phyloP scores from a whole-genome alignment of 2,888 invertebrate species.

The Euplexia lucipara region DNA sequence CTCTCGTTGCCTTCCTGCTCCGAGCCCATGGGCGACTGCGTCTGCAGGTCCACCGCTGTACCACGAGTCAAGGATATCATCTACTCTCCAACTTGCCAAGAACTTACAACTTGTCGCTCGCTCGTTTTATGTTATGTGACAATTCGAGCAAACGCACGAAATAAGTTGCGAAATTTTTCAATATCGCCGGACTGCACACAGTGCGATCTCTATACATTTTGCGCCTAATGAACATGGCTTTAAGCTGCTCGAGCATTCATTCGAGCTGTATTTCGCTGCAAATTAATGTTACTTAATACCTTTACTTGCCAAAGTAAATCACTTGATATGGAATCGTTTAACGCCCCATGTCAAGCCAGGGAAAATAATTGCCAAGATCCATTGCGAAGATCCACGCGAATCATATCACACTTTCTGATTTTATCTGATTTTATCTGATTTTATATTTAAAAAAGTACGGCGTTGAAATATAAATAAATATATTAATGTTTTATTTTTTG shows the following conservation, averaged over 20 bases:
- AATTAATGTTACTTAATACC: too few relatives aligned
- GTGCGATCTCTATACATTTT: not conserved
- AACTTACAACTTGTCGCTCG: not conserved
- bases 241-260: not conserved
- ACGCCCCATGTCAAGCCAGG: not conserved
- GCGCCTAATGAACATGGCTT: not conserved
- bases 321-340: not conserved
- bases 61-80: constrained; percentile 77
- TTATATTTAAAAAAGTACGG: too few relatives aligned
- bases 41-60: constrained; percentile 95
- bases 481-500: too few relatives aligned
- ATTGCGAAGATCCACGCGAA: too few relatives aligned
- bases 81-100: not conserved
- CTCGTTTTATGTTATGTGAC: not conserved
- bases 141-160: not conserved
- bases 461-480: too few relatives aligned
- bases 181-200: too few relatives aligned
- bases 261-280: not conserved
- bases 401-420: too few relatives aligned
- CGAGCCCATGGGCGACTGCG: constrained; percentile 95
- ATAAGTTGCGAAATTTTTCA: not conserved
- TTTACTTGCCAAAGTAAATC: not conserved
- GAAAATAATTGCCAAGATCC: not conserved
- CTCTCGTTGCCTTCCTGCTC: constrained; percentile 95
- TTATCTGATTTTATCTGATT: too few relatives aligned